Base-by-base conservation (phyloP, 2,797 vertebrate genomes). In the Steatocranus sp. region DNA sequence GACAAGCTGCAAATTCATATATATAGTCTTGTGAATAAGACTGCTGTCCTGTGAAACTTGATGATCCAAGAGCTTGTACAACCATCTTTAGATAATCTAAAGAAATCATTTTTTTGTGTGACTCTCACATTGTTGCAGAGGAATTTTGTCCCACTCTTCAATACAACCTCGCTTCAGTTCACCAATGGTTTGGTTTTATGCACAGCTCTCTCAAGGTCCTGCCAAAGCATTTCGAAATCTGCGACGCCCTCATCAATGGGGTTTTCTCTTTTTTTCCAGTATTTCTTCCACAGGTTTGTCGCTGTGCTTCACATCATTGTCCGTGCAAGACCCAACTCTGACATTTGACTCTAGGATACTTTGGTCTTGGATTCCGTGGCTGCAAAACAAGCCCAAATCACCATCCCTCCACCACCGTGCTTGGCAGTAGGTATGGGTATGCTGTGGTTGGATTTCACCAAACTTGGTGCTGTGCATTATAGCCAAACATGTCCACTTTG, bases 311-410 rank as follows among this genome's bases (percentile, higher is more conserved):
- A 17, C 8, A 43, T 43, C 63, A 7, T 17, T 7, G 14, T 68
- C 36, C 1, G 1, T 68, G 0, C 3, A 5, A 3, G 3, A 68
- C 20, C 20, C 3, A 41, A 66, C 1, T 66, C 2, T 41, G 20
- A 43, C 63, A 17, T 43, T 25, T 17, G 63, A 68, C 63, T 68
- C 36, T 17, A 43, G 8, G 43, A 43, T 68, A 43, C 54, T 68
- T 68, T 66, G 12, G 34, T 41, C 20, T 41, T 1, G 1, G 36
- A 25, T 25, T 68, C 36, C 0, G 2, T 25, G 63, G 5, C 36
- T 70, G 63, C 23, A 27, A 70, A 46, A 27, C 38, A 43, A 18
- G 38, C 14, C 4, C 63, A 70, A 43, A 27, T 25, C 38, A 43
- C 23, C 8, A 17, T 15, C 63, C 38, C 14, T 70, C 6, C 63